These are phyloP conservation scores for Drosophila prosaltans DNA, from an alignment of 1,140 invertebrate species.

Conservation along the genomic window DNA sequence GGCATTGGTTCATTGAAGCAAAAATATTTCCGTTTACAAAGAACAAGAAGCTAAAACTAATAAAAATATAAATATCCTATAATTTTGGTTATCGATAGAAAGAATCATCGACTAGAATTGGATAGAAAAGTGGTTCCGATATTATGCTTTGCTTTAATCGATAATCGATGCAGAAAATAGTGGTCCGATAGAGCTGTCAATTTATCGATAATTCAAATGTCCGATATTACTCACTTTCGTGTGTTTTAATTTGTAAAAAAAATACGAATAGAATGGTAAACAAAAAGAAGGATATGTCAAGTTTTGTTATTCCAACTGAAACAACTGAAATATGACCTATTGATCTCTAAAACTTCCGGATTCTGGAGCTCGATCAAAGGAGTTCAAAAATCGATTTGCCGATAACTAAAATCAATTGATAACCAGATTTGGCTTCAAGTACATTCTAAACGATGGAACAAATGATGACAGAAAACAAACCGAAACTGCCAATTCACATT, in stretches of 20 bases:
- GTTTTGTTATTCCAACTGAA: no score
- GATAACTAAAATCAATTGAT: not conserved
- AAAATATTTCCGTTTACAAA: no score
- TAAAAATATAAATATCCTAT: not conserved
- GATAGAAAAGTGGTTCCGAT: not conserved
- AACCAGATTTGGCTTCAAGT: constrained; percentile 44
- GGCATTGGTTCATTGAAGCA: not conserved
- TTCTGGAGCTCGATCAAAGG: no score
- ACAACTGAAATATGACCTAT: no score
- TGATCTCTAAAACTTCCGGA: no score
- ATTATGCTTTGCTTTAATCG: no score
- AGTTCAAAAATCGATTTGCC: not conserved
- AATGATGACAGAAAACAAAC: constrained; percentile 31
- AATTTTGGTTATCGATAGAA: constrained; percentile 1
- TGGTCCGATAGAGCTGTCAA: not conserved
- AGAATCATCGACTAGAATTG: not conserved
- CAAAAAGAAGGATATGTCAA: no score
- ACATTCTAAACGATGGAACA: not conserved
- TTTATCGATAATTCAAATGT: no score
- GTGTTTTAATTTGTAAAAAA: no score
- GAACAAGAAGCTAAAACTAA: not conserved
- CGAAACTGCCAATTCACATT: constrained; percentile 79
- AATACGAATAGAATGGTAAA: no score
- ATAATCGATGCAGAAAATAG: not conserved
- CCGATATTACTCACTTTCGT: no score